Evolutionary conservation across 2,888 invertebrate genomes (phyloP).

Genomic region (Ethmia dodecea): DNA sequence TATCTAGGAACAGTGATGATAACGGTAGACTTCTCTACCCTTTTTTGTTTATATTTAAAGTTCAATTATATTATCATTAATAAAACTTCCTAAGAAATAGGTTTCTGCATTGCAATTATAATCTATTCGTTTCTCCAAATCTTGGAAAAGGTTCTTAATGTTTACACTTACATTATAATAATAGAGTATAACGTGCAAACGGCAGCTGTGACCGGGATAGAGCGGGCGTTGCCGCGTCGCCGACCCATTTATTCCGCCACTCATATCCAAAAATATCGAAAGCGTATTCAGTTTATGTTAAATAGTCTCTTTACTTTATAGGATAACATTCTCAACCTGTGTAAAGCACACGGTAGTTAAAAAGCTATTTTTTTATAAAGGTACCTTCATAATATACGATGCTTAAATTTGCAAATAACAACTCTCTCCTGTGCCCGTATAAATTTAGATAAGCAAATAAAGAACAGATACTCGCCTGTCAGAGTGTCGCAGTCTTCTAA

Average conservation of each 20-base stretch:
- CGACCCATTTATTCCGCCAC: constrained; percentile 63
- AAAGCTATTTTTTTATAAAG: not conserved
- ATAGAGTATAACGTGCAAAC: constrained; percentile 32
- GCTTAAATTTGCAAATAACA: no score
- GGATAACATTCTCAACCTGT: constrained; percentile 5
- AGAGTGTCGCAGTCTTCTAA: not conserved
- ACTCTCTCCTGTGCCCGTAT: no score
- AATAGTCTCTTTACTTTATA: constrained; percentile 14
- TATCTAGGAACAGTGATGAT: no score
- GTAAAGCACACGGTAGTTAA: not conserved
- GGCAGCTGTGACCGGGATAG: constrained; percentile 69
- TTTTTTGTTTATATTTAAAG: no score
- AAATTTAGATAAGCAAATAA: no score
- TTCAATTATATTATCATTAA: no score
- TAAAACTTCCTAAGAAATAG: no score
- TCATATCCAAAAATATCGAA: constrained; percentile 72
- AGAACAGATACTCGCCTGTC: constrained; percentile 7
- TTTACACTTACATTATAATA: constrained; percentile 16
- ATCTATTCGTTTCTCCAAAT: no score
- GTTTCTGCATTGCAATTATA: no score
- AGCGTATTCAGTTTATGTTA: constrained; percentile 34
- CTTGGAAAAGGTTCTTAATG: not conserved
- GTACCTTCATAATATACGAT: no score
- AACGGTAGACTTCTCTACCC: no score
- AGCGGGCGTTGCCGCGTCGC: constrained; percentile 64